Base-by-base conservation (phyloP, 2,797 vertebrate genomes). In the Microctenopoma stevenorrisi region DNA sequence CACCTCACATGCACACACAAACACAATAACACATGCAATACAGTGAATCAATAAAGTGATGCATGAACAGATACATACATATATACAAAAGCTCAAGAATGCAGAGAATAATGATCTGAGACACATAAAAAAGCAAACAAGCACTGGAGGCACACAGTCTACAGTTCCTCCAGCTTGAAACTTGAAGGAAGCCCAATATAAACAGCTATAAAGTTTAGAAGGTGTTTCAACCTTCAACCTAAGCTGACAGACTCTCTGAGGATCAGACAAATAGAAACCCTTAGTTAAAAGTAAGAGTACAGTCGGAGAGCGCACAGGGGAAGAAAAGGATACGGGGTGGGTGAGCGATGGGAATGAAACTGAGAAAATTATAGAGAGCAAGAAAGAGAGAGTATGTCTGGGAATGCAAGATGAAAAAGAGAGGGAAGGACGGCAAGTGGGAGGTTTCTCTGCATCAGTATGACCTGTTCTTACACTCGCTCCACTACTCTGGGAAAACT, bases 181-280 rank as follows among this genome's bases (percentile, higher is more conserved):
- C 68, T 72, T 84, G 72, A 82, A 81, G 59, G 76, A 49, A 22
- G 60, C 50, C 84, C 86, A 89, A 79, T 37, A 52, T 54, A 86
- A 88, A 87, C 84, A 83, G 67, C 71, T 42, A 70, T 82, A 74
- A 82, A 78, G 75, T 83, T 76, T 77, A 75, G 73, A 83, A 84
- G 83, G 87, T 87, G 86, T 79, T 83, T 86, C 76, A 88, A 86
- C 83, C 83, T 87, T 81, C 72, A 83, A 74, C 78, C 77, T 51
- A 16, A 85, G 52, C 84, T 80, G 87, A 85, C 79, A 77, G 50
- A 74, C 61, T 57, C 76, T 81, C 79, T 3, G 70, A 74, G 78
- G 82, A 84, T 26, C 9, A 79, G 65, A 81, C 57, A 79, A 76
- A 80, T 16, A 80, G 76, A 68, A 67, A 88, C 54, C 53, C 56